These are phyloP conservation scores for Drosophila saltans DNA, from an alignment of 1,140 invertebrate genomes.

Conservation along the genomic window DNA sequence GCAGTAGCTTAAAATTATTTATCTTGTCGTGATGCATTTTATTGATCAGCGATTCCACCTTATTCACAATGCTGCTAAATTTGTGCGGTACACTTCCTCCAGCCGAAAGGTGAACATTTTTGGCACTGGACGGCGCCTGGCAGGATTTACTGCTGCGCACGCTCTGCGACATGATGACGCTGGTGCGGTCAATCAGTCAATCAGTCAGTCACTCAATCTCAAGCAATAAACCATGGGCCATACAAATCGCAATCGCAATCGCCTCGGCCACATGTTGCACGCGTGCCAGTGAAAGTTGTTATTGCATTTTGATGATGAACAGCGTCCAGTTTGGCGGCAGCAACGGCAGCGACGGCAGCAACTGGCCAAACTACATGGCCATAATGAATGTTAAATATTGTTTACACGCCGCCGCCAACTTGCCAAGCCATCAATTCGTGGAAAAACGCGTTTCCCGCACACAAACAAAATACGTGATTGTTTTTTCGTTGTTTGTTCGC, in stretches of 20 bases:
- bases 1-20: conserved; percentile 66
- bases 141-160: conserved; percentile 62
- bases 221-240: conserved; percentile 7
- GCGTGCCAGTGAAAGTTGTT: conserved; percentile 69
- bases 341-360: conserved; percentile 4
- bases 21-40: conserved; percentile 79
- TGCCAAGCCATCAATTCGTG: conserved; percentile 21
- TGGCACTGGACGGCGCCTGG: conserved; percentile 31
- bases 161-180: conserved; percentile 62
- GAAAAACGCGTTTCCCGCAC: conserved; percentile 38
- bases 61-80: conserved; percentile 80
- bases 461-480: conserved; percentile 28
- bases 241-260: conserved; percentile 1
- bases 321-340: background rate
- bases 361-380: conserved; percentile 58
- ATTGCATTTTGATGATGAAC: conserved; percentile 59
- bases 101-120: conserved; percentile 25
- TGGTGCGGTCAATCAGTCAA: conserved; percentile 13
- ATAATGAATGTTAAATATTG: conserved; percentile 69
- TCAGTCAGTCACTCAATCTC: conserved; percentile 6
- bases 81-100: conserved; percentile 59
- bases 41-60: conserved; percentile 82
- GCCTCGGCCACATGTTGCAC: conserved; percentile 1
- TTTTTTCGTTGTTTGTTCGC: conserved; percentile 15
- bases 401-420: conserved; percentile 43